A percentile compares a stretch with the other conserved stretches of the same genome.
Conservation (phyloP, 2,888 invertebrate species). For the Lissonota sp. region DNA sequence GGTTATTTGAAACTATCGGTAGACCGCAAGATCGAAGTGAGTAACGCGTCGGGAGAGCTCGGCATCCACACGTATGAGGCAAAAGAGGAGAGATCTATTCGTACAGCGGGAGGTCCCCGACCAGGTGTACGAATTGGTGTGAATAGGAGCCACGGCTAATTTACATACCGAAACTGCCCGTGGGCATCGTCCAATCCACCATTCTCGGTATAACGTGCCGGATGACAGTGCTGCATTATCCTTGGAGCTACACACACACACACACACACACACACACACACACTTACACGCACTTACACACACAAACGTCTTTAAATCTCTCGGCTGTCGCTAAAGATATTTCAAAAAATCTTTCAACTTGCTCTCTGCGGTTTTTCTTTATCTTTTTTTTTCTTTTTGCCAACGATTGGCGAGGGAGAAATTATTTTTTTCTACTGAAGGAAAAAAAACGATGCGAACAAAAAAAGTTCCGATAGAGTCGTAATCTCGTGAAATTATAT, state of each 20-base stretch:
- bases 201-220: conserved; percentile 61
- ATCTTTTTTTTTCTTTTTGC: neutral
- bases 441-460: conserved; percentile 17
- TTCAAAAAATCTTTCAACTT: conserved; percentile 58
- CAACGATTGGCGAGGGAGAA: neutral
- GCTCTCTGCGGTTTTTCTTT: conserved; percentile 48
- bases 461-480: conserved; percentile 48
- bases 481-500: conserved; percentile 45
- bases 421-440: neutral
- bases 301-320: conserved; percentile 21
- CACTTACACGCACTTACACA: neutral
- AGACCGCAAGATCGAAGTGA: conserved; percentile 32
- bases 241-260: conserved; percentile 32
- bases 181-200: conserved; percentile 61
- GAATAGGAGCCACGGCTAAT: conserved; percentile 77
- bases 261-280: neutral
- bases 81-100: conserved; percentile 60
- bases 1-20: conserved; percentile 23
- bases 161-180: conserved; percentile 77
- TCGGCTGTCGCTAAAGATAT: conserved; percentile 61
- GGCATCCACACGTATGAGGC: conserved; percentile 59
- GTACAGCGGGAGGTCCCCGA: conserved; percentile 75
- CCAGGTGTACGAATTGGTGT: conserved; percentile 76
- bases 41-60: conserved; percentile 64
- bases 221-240: conserved; percentile 62